phyloP scores from a whole-genome alignment of 2,797 vertebrate genomes.

The Chaenodraco wilsoni region DNA sequence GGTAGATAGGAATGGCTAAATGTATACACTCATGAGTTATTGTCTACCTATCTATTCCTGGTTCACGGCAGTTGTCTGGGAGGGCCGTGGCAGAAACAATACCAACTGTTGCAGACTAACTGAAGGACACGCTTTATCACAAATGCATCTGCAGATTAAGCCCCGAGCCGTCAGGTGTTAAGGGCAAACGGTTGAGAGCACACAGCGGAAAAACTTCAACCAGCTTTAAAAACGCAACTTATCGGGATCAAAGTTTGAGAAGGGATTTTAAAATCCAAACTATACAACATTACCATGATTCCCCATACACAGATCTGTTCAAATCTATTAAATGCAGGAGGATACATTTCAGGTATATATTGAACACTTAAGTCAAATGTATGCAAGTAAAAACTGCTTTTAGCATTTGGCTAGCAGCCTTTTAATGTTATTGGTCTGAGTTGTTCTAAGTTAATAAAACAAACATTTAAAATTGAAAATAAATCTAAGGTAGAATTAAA shows the following conservation, averaged over 20 bases:
- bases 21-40: slow-evolving; percentile 54
- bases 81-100: slow-evolving; percentile 54
- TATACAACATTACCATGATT: background rate
- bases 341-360: slow-evolving; percentile 2
- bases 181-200: slow-evolving; percentile 6
- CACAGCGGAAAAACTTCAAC: slow-evolving; percentile 2
- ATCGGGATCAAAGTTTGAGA: background rate
- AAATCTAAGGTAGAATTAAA: background rate
- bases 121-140: slow-evolving; percentile 35
- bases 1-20: slow-evolving; percentile 57
- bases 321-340: background rate
- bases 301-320: background rate
- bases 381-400: background rate
- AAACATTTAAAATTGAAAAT: slow-evolving; percentile 5
- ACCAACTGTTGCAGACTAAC: slow-evolving; percentile 53
- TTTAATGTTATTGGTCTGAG: background rate
- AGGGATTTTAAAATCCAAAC: slow-evolving; percentile 2
- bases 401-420: background rate
- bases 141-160: slow-evolving; percentile 36
- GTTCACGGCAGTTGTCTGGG: slow-evolving; percentile 57
- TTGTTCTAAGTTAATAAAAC: background rate
- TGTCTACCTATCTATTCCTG: slow-evolving; percentile 67
- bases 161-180: slow-evolving; percentile 17
- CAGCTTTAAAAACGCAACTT: slow-evolving; percentile 1
- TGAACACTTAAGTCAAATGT: slow-evolving; percentile 12